Evolutionary conservation across 2,797 vertebrate species (phyloP).

Genomic region (Buphagus erythrorhynchus): DNA sequence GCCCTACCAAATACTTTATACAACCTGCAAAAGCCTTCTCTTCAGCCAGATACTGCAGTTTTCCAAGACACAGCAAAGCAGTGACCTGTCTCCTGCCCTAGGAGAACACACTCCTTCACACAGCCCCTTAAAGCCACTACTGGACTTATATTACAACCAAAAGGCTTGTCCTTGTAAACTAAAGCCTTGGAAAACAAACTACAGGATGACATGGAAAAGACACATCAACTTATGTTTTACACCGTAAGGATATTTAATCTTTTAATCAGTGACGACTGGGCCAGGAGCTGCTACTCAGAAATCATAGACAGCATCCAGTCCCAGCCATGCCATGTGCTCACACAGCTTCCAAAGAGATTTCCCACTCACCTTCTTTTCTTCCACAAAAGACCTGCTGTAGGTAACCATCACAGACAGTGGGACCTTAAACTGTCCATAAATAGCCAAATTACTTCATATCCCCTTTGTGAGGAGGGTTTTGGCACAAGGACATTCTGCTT

Average conservation of each 20-base stretch:
- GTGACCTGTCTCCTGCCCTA: not conserved
- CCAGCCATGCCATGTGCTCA: not conserved
- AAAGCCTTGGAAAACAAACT: not conserved
- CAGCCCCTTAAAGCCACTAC: not conserved
- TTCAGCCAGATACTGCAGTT: not conserved
- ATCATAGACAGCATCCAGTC: not conserved
- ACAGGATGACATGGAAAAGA: not conserved
- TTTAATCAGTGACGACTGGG: accelerated
- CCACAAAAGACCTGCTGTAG: not conserved
- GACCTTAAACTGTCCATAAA: not conserved
- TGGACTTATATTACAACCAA: not conserved
- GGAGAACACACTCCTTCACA: not conserved
- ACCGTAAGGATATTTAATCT: not conserved
- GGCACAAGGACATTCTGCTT: not conserved
- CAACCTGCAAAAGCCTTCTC: not conserved
- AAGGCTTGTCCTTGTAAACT: not conserved
- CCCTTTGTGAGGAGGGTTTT: not conserved
- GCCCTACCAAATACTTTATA: not conserved
- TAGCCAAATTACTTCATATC: not conserved
- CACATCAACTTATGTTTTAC: not conserved
- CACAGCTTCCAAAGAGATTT: not conserved
- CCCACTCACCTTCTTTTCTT: not conserved
- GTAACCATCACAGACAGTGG: not conserved
- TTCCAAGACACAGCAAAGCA: not conserved
- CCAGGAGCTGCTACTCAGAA: not conserved